phyloP scores from a whole-genome alignment of 2,797 vertebrate genomes.

The Oophaga sylvatica region DNA sequence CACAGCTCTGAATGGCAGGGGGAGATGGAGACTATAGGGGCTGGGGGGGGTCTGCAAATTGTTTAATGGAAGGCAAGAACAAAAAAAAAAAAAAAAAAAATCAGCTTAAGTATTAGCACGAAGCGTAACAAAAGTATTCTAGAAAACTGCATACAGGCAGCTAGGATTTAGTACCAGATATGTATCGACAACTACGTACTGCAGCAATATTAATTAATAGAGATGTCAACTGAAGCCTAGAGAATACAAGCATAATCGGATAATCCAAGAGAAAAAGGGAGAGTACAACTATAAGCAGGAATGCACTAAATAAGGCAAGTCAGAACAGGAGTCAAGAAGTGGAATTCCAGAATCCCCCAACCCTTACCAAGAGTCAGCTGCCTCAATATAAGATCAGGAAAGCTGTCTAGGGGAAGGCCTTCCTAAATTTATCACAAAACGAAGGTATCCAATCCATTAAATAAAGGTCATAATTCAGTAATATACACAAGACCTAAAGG shows the following conservation, averaged over 20 bases:
- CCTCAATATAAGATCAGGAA: not conserved
- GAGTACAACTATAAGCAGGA: not conserved
- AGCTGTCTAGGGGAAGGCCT: not conserved
- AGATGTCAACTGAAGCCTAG: not conserved
- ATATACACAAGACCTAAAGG: not conserved
- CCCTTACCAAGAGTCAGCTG: not conserved
- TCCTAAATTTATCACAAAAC: not conserved
- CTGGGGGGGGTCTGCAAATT: not conserved
- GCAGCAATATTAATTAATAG: not conserved
- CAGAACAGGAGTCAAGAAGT: not conserved
- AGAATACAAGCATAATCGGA: not conserved
- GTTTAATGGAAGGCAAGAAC: not conserved
- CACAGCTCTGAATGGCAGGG: not conserved
- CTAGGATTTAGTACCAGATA: not conserved
- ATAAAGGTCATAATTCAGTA: not conserved
- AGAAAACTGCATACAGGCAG: not conserved
- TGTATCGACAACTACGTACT: not conserved
- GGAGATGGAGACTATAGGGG: not conserved
- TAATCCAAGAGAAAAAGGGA: not conserved
- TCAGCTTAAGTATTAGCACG: not conserved
- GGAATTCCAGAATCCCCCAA: slow-evolving; percentile 9
- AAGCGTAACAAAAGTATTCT: not conserved
- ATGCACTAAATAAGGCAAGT: slow-evolving; percentile 6
- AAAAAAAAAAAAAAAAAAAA: not conserved
- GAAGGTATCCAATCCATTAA: not conserved